Base-by-base conservation (phyloP, 2,797 vertebrate species). In the Catharus ustulatus region DNA sequence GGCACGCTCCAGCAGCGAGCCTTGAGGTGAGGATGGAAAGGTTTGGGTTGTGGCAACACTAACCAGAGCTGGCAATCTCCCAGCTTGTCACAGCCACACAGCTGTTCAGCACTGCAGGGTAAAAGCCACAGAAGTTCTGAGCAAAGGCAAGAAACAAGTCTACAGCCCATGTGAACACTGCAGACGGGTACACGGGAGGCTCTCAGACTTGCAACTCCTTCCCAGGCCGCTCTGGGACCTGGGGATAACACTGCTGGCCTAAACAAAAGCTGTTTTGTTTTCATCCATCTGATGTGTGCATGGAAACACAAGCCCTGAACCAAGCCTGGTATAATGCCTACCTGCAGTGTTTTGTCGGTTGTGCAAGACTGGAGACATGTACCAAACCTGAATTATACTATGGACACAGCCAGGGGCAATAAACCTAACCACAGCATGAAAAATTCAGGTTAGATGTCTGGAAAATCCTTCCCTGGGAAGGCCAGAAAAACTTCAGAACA, bases 21-120 rank as follows among this genome's bases (percentile, higher is more conserved):
- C 45, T 42, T 0, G 0, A 21, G 74, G 54, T 0, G 1, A 26
- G 16, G 57, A 51, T 0, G 0, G 32, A 67, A 74, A 15, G 26
- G 26, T 24, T 34, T 3, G 14, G 12, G 42, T 10, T 48, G 16
- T 36, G 24, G n/a, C 36, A 18, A 52, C 6, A 0, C 29, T 8
- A 40, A 71, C 45, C 0, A 2, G 80, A 43, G 27, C 17, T 43
- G 32, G 66, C 52, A 26, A 68, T 45, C 49, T 78, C 32, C 61
- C 52, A 74, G 40, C 12, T 49, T 1, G 1, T n/a, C 3, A 0
- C 51, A 54, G 32, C 59, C 18, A 2, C 34, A 15, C 49, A 78
- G 8, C n/a, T 43, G 11, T 11, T 82, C 51, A 46, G 15, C 8
- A 26, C 42, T 17, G 5, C 23, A 61, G 19, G 11, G 34, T 26